Evolutionary conservation across 23 tunicate genomes (phyloP).

Genomic region (Corella eumyota): DNA sequence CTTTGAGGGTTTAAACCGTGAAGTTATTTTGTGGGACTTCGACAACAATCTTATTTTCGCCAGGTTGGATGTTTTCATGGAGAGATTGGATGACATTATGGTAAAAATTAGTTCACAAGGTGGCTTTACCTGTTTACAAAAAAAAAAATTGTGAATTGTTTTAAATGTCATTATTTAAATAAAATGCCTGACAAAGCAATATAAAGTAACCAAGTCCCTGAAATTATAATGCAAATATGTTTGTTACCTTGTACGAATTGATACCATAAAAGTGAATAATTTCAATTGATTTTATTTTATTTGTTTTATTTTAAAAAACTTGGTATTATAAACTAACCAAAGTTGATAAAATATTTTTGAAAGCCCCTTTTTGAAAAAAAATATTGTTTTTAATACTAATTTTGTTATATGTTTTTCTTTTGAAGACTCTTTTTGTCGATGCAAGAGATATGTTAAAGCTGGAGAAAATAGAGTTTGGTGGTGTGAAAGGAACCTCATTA

Average conservation of each 20-base stretch:
- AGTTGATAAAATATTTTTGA: no score
- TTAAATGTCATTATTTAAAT: no score
- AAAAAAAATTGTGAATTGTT: not conserved
- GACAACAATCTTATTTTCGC: constrained; percentile 75
- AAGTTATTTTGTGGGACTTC: constrained; percentile 83
- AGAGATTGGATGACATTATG: constrained; percentile 41
- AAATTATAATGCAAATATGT: no score
- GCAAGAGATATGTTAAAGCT: constrained; percentile 88
- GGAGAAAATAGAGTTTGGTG: constrained; percentile 95
- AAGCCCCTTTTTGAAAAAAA: no score
- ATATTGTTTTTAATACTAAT: no score
- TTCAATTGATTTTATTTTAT: not conserved
- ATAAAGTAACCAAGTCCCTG: no score
- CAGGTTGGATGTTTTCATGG: constrained; percentile 40
- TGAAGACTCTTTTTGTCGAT: constrained; percentile 61
- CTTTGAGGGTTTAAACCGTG: constrained; percentile 57
- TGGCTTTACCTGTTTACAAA: not conserved
- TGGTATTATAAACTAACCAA: no score
- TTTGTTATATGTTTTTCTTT: no score
- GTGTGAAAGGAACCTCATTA: constrained; percentile 69
- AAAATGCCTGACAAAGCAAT: no score
- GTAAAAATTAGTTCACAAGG: constrained; percentile 10
- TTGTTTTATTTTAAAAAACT: no score
- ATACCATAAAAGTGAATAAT: not conserved
- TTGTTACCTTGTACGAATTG: no score